Evolutionary conservation across 2,888 invertebrate genomes (phyloP).

Genomic region (Cataglyphis cursor): DNA sequence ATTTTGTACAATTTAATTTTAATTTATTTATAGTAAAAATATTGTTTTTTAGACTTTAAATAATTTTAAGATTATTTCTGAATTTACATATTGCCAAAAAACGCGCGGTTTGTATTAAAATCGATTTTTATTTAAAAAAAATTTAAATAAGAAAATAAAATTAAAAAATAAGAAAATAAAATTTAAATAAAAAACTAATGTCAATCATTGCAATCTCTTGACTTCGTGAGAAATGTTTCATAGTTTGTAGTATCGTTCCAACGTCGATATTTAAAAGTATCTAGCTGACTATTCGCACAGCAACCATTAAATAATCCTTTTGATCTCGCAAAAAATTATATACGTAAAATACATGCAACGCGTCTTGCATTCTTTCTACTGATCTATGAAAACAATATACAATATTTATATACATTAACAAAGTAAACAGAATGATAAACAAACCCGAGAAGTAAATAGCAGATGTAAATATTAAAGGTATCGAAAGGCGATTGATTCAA

Average conservation of each 20-base stretch:
- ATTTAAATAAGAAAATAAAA: background rate
- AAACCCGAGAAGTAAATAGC: too few species aligned
- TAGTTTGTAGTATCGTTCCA: background rate
- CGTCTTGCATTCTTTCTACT: background rate
- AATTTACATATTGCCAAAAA: background rate
- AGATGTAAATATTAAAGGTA: too few species aligned
- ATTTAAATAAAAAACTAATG: background rate
- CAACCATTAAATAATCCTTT: constrained; percentile 38
- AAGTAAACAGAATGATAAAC: too few species aligned
- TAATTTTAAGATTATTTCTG: background rate
- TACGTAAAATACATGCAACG: background rate
- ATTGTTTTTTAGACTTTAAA: background rate
- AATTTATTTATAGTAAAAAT: background rate
- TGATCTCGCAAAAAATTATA: constrained; percentile 31
- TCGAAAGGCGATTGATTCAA: too few species aligned
- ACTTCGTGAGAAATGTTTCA: too few species aligned
- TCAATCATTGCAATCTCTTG: constrained; percentile 1
- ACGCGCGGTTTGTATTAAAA: background rate
- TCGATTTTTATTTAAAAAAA: background rate
- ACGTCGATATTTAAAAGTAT: background rate
- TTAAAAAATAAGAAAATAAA: background rate
- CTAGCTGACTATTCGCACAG: constrained; percentile 32
- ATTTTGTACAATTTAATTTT: background rate
- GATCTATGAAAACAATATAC: background rate
- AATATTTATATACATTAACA: too few species aligned